Base-by-base conservation (phyloP, 2,113 vertebrate genomes). In the Thomomys bottae region DNA sequence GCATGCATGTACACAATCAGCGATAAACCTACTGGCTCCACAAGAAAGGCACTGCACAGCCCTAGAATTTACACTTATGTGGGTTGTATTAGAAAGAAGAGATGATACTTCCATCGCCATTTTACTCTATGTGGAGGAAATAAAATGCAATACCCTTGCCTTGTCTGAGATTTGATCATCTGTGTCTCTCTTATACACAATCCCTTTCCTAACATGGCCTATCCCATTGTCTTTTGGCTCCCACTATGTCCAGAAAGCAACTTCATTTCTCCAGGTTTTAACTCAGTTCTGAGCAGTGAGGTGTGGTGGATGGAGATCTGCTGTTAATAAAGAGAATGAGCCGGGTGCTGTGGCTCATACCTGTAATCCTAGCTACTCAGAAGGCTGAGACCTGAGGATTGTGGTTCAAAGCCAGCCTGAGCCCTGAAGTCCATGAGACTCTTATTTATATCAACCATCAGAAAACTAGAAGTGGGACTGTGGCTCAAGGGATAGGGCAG, bases 11-110 rank as follows among this genome's bases (percentile, higher is more conserved):
- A 38, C 73, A 84, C 80, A 93, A 28, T 23, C 63, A 12, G 36
- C 64, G 5, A 73, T 92, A 88, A 73, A 49, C 23, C 84, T 80
- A 15, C 80, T 57, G 40, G 81, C 57, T n/a, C 76, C 72, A 61
- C 28, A 12, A 59, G 32, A n/a, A 34, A 15, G 30, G 32, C 24
- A 68, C 23, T 45, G 54, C 30, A 24, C 1, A 4, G 89, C 24
- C 86, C 45, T 24, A 9, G 28, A 84, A 78, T 80, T 71, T 59
- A 14, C 8, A 66, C 32, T 81, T 93, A 66, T 17, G 20, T 14
- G 7, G 28, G 12, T 12, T 42, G 18, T 32, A 18, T 76, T 73
- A 87, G 70, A 78, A 93, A 68, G 38, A 80, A 83, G 88, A 80
- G 30, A 73, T 28, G 15, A 10, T 73, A 68, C 49, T 57, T 82